Conservation (phyloP, 2,797 vertebrate species). For the Gallinago solitaria region DNA sequence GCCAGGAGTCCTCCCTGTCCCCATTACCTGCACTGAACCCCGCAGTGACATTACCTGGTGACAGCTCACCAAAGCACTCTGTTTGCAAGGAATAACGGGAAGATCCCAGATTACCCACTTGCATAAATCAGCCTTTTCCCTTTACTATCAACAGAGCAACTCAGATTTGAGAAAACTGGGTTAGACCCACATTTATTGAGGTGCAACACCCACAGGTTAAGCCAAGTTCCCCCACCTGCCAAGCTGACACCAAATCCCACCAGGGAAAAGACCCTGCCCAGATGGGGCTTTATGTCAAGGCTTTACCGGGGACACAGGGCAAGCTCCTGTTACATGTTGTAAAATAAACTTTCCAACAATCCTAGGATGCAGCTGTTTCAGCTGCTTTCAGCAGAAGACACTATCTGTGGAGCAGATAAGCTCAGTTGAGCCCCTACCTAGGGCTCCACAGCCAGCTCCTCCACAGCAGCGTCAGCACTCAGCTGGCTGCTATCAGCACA, state of each 20-base stretch:
- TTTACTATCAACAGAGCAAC: neutral
- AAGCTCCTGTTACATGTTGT: neutral
- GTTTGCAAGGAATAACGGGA: neutral
- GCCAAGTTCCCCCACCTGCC: neutral
- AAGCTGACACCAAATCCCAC: neutral
- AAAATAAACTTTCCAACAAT: neutral
- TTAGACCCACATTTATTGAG: neutral
- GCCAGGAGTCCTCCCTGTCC: neutral
- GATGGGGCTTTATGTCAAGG: neutral
- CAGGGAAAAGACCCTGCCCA: neutral
- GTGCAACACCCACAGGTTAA: neutral
- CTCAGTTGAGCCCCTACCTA: neutral
- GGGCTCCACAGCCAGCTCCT: neutral
- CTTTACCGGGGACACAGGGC: neutral
- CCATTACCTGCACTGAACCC: neutral
- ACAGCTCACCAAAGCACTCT: neutral
- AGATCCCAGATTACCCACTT: neutral
- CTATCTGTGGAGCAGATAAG: conserved; percentile 28
- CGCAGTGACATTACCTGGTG: neutral
- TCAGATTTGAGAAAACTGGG: neutral
- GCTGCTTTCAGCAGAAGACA: conserved; percentile 2
- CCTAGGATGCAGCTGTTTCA: conserved; percentile 9
- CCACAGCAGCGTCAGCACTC: conserved; percentile 15
- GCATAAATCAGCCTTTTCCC: neutral
- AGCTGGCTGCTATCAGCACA: conserved; percentile 42